These are phyloP conservation scores for Valencia hispanica DNA, from an alignment of 2,797 vertebrate genomes.

Conservation along the genomic window DNA sequence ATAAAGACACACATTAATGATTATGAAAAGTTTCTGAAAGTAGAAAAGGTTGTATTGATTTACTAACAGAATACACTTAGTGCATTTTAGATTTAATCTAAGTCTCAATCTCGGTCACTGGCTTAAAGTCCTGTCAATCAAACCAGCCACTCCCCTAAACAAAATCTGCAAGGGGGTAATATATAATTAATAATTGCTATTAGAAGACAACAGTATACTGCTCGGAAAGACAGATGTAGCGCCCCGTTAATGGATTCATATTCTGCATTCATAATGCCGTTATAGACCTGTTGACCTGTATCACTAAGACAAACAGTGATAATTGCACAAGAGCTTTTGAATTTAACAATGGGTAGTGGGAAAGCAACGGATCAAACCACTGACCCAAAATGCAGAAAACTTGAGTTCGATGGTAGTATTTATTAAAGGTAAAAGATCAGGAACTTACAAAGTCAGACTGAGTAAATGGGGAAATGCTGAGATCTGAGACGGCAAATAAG, in stretches of 20 bases:
- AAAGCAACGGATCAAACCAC: background rate
- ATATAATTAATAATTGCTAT: constrained; percentile 12
- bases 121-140: background rate
- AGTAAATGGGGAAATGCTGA: too few relatives aligned
- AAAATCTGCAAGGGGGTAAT: background rate
- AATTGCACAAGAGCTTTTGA: background rate
- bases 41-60: background rate
- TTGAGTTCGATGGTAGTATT: too few relatives aligned
- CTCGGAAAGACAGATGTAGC: background rate
- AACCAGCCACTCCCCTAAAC: background rate
- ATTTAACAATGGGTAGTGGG: background rate
- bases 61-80: too few relatives aligned
- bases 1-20: background rate
- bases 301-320: background rate
- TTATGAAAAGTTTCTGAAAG: background rate
- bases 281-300: constrained; percentile 3
- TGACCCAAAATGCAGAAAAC: too few relatives aligned
- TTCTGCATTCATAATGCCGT: background rate
- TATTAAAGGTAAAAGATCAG: too few relatives aligned
- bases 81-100: too few relatives aligned
- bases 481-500: too few relatives aligned
- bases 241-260: constrained; percentile 1
- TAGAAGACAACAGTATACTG: background rate
- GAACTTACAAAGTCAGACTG: too few relatives aligned
- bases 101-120: background rate